A percentile compares a stretch with the other conserved stretches of the same genome.
Evolutionary conservation across 2,797 vertebrate species (phyloP).

Genomic region (Euthynnus affinis): DNA sequence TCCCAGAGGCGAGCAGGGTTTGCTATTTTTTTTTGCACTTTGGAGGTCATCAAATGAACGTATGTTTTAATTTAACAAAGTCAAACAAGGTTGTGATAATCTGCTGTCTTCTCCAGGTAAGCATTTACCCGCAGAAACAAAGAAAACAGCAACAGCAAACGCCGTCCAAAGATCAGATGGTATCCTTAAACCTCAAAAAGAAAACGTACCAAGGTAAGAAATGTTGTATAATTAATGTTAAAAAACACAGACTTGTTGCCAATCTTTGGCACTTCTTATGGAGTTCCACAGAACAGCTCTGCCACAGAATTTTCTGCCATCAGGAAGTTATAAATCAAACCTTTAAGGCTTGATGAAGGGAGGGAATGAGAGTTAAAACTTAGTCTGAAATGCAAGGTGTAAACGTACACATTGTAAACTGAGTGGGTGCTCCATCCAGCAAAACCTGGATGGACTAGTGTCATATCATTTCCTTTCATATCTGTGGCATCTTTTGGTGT

Average conservation of each 20-base stretch:
- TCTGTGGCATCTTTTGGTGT: neutral
- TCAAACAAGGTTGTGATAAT: neutral
- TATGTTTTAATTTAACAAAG: neutral
- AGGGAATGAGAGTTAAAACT: too few relatives aligned
- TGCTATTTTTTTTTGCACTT: too few relatives aligned
- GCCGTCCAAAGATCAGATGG: conserved; percentile 51
- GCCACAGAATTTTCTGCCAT: neutral
- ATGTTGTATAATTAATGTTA: neutral
- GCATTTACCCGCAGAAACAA: conserved; percentile 52
- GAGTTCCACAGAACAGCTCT: neutral
- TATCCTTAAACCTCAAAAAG: conserved; percentile 67
- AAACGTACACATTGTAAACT: too few relatives aligned
- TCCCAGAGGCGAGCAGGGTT: conserved; percentile 63
- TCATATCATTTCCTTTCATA: neutral
- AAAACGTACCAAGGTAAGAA: conserved; percentile 69
- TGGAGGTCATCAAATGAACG: neutral
- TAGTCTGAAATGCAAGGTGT: too few relatives aligned
- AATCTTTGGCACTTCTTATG: too few relatives aligned
- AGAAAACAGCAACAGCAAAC: conserved; percentile 54
- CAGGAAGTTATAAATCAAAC: neutral
- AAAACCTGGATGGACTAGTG: neutral
- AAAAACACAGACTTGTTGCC: neutral
- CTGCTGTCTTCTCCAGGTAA: conserved; percentile 20
- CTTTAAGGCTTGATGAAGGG: neutral
- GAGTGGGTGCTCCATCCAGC: neutral